Evolutionary conservation across 2,797 vertebrate genomes (phyloP), one percentile per base, ranked within the genome.

Genomic region (Darevskia nairensis): DNA sequence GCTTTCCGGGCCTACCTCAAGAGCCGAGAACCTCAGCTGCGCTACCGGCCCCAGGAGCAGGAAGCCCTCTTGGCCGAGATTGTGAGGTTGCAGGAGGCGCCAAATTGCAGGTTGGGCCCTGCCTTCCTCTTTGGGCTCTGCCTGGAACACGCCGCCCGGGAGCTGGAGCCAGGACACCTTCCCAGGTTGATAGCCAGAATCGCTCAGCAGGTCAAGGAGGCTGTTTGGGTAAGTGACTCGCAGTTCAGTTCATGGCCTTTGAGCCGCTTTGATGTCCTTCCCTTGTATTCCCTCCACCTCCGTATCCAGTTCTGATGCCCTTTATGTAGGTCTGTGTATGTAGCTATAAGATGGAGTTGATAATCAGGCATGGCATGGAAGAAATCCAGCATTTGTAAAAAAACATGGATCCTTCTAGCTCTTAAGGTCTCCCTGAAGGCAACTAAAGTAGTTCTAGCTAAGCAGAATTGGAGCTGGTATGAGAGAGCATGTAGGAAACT

Each of bases 51-150:
- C 15, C 94, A 95, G 25, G 96, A 96, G 27, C 96, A 96, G 64
- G 96, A 96, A 77, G 94, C 94, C 0, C 95, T 98, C 90, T 94
- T 99, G 91, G 98, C 98, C 89, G 98, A 99, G 96, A 98, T 99
- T n/a, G 97, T 98, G 92, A 89, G 92, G 23, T 25, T 94, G 0
- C 94, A 95, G 0, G 95, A 94, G 92, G 97, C 92, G 96, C 97
- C 69, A 93, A 96, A 59, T 95, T 97, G 0, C 96, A 97, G 59
- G 90, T 97, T 99, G 89, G 97, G 98, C 74, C 98, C 98, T 1
- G 98, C 98, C 46, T 98, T 98, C 89, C 97, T 99, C 89, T 96
- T 99, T 86, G 98, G 98, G 68, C 96, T 98, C 91, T 98, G 98
- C 95, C 98, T 99, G 92, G 98, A 99, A 91, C 97, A 99, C 39